Percentiles rank a stretch among this genome's conserved stretches.
Evolutionary conservation across 2,113 vertebrate species (phyloP).

Genomic region (Antigone vipio): DNA sequence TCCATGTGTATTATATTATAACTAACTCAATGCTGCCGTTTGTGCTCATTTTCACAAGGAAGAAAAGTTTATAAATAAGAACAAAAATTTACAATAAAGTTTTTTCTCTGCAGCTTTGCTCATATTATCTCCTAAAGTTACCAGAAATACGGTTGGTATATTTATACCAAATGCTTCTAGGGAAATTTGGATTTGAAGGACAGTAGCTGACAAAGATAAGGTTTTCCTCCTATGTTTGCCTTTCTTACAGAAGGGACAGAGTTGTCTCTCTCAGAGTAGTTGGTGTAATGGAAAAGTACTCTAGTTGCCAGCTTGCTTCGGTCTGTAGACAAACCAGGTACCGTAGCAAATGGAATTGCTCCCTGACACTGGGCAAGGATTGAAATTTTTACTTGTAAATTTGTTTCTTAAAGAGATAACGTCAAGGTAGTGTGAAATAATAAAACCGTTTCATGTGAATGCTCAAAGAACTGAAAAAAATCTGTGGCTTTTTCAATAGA

Average conservation of each 20-base stretch:
- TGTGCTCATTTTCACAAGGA: not conserved
- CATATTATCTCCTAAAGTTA: not conserved
- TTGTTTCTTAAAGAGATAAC: not conserved
- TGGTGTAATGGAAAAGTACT: not conserved
- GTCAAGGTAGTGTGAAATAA: not conserved
- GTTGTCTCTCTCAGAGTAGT: not conserved
- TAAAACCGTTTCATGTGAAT: not conserved
- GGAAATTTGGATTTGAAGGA: not conserved
- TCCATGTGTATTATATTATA: not conserved
- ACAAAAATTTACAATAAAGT: not conserved
- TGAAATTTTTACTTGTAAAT: not conserved
- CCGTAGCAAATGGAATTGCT: not conserved
- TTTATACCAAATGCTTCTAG: not conserved
- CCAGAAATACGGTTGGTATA: not conserved
- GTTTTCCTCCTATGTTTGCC: not conserved
- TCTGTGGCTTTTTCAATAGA: not conserved
- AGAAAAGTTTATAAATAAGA: not conserved
- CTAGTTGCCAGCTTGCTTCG: not conserved
- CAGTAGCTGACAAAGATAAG: not conserved
- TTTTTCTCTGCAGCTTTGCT: not conserved
- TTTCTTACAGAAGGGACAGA: not conserved
- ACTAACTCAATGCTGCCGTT: not conserved
- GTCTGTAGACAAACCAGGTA: not conserved
- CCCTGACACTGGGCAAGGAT: not conserved
- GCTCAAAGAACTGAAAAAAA: not conserved